These are phyloP conservation scores for Orycteropus afer DNA, from an alignment of 2,113 vertebrate species.

Conservation along the genomic window DNA sequence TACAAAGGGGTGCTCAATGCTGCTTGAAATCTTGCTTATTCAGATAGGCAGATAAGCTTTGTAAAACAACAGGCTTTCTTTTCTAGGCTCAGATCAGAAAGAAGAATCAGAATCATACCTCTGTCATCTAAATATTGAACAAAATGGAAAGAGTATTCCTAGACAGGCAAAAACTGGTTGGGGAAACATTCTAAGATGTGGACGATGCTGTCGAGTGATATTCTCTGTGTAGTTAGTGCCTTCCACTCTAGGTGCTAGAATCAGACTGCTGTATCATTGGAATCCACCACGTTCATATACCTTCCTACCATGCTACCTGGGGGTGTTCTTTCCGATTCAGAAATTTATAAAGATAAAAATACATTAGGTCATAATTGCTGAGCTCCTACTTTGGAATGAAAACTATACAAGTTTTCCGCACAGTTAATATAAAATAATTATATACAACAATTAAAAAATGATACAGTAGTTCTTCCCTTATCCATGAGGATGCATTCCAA, in stretches of 20 bases:
- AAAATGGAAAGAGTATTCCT: background rate
- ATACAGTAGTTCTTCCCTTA: background rate
- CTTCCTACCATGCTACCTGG: background rate
- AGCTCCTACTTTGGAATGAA: background rate
- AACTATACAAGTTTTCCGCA: background rate
- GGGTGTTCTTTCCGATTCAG: constrained; percentile 35
- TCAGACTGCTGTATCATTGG: background rate
- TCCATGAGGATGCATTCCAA: too few species aligned
- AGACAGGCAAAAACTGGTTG: background rate
- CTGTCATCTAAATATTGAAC: background rate
- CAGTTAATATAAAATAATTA: background rate
- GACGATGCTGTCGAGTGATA: background rate
- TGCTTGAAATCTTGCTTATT: background rate
- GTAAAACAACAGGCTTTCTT: background rate
- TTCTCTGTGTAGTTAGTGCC: background rate
- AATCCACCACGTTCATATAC: background rate
- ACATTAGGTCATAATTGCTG: background rate
- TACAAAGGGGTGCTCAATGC: background rate
- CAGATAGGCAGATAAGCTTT: background rate
- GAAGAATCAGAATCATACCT: constrained; percentile 2
- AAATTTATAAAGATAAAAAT: background rate
- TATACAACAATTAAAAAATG: background rate
- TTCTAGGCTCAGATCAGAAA: background rate
- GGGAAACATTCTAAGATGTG: background rate
- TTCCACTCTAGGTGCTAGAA: too few species aligned